Base-by-base conservation (phyloP, 2,888 invertebrate genomes). In the Scaptodrosophila latifasciaeformis region DNA sequence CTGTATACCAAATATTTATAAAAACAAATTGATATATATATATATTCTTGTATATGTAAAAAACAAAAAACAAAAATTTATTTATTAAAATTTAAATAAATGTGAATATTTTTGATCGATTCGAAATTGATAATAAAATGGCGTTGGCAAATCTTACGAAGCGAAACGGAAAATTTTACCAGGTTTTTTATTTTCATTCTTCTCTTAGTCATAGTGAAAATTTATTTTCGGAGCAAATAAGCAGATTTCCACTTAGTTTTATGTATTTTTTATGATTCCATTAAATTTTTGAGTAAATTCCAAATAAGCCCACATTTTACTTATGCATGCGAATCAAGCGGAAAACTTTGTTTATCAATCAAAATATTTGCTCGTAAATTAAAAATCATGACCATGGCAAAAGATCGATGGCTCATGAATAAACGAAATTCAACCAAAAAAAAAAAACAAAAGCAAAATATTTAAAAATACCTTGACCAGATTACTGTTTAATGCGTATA, bases 81-180 rank as follows among this genome's bases (percentile, higher is more conserved):
- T 71, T 68, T 72, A 74, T 75, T 76, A 67, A 76, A 75, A 62
- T 60, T 64, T 70, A 35, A 59, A 69, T 69, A 69, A 74, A 72
- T 67, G 62, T 66, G 70, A 57, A 57, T 63, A 70, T 76, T 76
- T 81, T 71, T 70, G 59, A 66, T 67, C 59, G 65, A 77, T 70
- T 70, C 63, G 54, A 44, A n/a, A n/a, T 53, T 48, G 34, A 24
- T 46, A 53, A 59, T 62, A 27, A 9, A 42, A 43, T 45, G 48
- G 59, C 52, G 45, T 46, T 53, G 57, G 54, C 56, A 59, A 71
- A 15, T 42, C 55, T 3, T 53, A 59, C 27, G 1, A 13, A 29
- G 12, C 27, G 40, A 53, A 35, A 34, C 35, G 54, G 55, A 59
- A 30, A 44, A 39, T n/a, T n/a, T n/a, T n/a, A n/a, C n/a, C n/a